Evolutionary conservation across 2,113 vertebrate genomes (phyloP).

Genomic region (Lates calcarifer): DNA sequence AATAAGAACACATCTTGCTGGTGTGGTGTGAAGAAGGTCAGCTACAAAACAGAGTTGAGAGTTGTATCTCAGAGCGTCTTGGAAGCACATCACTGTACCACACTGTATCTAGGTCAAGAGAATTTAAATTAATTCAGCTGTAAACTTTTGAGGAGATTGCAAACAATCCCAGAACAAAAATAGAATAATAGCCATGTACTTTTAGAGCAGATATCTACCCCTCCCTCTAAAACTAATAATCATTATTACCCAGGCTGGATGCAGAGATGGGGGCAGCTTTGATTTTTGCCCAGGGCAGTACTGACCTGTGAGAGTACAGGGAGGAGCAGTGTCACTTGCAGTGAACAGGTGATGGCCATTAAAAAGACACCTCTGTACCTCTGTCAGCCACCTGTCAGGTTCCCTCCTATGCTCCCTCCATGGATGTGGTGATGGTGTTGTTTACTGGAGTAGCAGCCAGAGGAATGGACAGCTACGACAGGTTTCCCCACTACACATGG

Average conservation of each 20-base stretch:
- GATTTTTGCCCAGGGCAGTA: slow-evolving; percentile 10
- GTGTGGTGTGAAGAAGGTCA: background rate
- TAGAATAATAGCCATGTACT: background rate
- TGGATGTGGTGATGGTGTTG: slow-evolving; percentile 18
- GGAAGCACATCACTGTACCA: slow-evolving; percentile 6
- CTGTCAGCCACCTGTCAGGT: slow-evolving; percentile 50
- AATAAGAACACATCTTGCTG: slow-evolving; percentile 6
- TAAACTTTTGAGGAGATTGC: slow-evolving; percentile 47
- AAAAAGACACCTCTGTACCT: slow-evolving; percentile 54
- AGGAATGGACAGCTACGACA: slow-evolving; percentile 39
- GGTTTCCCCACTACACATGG: slow-evolving; percentile 8
- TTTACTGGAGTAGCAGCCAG: slow-evolving; percentile 14
- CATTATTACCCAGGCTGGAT: background rate
- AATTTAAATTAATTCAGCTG: slow-evolving; percentile 51
- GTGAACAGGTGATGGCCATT: slow-evolving; percentile 68
- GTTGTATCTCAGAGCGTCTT: slow-evolving; percentile 23
- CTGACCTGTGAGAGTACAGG: slow-evolving; percentile 1
- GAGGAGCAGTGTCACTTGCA: slow-evolving; percentile 34
- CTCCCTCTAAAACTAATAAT: background rate
- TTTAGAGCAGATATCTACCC: background rate
- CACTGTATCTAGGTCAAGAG: slow-evolving; percentile 54
- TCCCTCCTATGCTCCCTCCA: slow-evolving; percentile 3
- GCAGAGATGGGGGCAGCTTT: background rate
- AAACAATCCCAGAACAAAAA: slow-evolving; percentile 34
- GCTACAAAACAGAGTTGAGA: slow-evolving; percentile 1